phyloP scores from a whole-genome alignment of 1,140 invertebrate genomes.

The Capitella teleta region DNA sequence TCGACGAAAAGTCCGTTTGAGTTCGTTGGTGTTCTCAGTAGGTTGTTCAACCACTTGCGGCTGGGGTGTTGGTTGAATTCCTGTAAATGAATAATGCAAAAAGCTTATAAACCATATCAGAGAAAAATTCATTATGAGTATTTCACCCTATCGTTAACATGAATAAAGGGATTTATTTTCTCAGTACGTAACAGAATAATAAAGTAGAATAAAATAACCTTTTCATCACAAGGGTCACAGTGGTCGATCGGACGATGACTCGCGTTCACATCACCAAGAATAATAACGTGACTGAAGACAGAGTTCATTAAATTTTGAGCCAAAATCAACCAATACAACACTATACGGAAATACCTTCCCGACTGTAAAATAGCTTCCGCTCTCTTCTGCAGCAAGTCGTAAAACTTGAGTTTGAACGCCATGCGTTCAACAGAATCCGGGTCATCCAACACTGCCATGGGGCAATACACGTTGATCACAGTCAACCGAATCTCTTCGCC shows the following conservation, averaged over 20 bases:
- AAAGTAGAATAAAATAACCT: constrained; percentile 22
- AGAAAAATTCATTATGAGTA: too few relatives aligned
- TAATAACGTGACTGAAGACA: constrained; percentile 43
- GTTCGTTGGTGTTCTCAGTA: constrained; percentile 17
- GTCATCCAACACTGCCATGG: constrained; percentile 43
- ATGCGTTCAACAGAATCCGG: constrained; percentile 42
- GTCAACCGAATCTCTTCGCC: constrained; percentile 27
- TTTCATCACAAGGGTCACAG: constrained; percentile 41
- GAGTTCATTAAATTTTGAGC: background rate
- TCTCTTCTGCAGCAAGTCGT: constrained; percentile 42
- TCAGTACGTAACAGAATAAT: too few relatives aligned
- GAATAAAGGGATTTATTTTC: too few relatives aligned
- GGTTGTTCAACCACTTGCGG: constrained; percentile 39
- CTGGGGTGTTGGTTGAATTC: constrained; percentile 30
- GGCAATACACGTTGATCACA: constrained; percentile 51
- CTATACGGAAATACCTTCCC: constrained; percentile 29
- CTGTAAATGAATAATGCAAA: too few relatives aligned
- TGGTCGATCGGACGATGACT: constrained; percentile 44
- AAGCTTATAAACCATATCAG: too few relatives aligned
- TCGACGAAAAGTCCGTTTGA: constrained; percentile 41
- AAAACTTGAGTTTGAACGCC: constrained; percentile 46
- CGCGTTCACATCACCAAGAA: constrained; percentile 50
- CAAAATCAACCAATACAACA: too few relatives aligned
- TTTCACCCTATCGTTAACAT: too few relatives aligned
- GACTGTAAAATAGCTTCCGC: constrained; percentile 37